Conservation (phyloP, 2,888 invertebrate species). For the Aleiodes testaceus region DNA sequence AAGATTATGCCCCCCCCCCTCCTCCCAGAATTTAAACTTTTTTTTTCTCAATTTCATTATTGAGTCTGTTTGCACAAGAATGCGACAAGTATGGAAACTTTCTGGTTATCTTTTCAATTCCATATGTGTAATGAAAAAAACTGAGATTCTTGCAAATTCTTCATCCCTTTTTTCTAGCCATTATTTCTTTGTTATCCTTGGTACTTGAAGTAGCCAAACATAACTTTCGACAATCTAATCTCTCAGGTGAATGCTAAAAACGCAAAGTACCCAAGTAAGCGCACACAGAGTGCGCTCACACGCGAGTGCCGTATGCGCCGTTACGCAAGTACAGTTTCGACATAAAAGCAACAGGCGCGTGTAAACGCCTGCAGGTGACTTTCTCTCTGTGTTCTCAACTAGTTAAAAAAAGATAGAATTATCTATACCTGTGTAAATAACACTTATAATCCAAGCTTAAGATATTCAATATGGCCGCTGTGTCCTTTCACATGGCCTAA, state of each 20-base stretch:
- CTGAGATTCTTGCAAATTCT: neutral
- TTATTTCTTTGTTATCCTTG: neutral
- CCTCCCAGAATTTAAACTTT: no score
- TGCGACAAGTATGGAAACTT: no score
- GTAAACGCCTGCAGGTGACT: conserved; percentile 51
- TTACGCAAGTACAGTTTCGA: conserved; percentile 47
- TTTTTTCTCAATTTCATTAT: no score
- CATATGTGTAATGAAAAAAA: no score
- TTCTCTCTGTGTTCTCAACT: conserved; percentile 50
- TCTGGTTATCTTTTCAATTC: neutral
- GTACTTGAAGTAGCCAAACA: conserved; percentile 6
- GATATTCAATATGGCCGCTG: conserved; percentile 44
- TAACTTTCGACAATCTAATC: conserved; percentile 22
- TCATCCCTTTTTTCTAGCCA: neutral
- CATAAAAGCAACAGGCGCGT: conserved; percentile 42
- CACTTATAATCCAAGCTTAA: conserved; percentile 26
- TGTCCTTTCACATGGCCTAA: conserved; percentile 50
- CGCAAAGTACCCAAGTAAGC: conserved; percentile 5
- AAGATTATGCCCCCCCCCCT: no score
- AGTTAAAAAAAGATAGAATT: conserved; percentile 45
- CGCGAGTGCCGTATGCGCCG: conserved; percentile 26
- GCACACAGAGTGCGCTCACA: neutral
- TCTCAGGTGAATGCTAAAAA: conserved; percentile 13
- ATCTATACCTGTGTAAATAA: conserved; percentile 37
- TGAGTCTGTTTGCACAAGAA: no score